Percentiles rank a stretch among this genome's conserved stretches.
Conservation (phyloP, 2,113 vertebrate species). For the Rhynchomys soricoides region DNA sequence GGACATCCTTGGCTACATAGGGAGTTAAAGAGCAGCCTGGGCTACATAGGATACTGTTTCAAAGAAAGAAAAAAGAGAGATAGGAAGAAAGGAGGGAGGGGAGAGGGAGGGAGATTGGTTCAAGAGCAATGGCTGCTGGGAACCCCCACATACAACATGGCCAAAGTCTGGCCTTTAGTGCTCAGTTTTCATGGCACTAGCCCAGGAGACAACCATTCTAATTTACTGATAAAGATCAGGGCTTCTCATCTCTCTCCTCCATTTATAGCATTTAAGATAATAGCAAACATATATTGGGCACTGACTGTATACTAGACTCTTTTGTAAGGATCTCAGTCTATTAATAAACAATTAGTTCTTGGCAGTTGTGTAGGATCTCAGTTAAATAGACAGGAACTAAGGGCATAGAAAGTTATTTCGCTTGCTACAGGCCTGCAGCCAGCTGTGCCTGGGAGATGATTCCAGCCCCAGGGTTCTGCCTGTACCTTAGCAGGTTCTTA, state of each 20-base stretch:
- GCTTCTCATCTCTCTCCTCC: not conserved
- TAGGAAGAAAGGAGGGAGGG: not conserved
- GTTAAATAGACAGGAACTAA: not conserved
- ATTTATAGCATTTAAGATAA: not conserved
- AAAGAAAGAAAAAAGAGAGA: not conserved
- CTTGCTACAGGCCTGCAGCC: not conserved
- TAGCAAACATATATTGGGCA: not conserved
- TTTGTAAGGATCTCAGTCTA: not conserved
- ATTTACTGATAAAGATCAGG: not conserved
- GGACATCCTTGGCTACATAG: not conserved
- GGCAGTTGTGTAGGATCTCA: not conserved
- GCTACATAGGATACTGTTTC: not conserved
- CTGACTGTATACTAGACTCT: not conserved
- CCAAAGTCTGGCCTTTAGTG: not conserved
- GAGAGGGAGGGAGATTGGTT: not conserved
- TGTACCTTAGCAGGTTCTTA: not conserved
- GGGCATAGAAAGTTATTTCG: not conserved
- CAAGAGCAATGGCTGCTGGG: not conserved
- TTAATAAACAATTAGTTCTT: conserved; percentile 3
- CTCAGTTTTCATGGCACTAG: not conserved
- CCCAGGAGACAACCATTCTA: not conserved
- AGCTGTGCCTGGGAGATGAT: not conserved
- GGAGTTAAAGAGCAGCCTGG: not conserved
- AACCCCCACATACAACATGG: not conserved
- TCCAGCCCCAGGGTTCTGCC: not conserved